Base-by-base conservation (phyloP, 2,888 invertebrate genomes). In the Dynastes hyllus region DNA sequence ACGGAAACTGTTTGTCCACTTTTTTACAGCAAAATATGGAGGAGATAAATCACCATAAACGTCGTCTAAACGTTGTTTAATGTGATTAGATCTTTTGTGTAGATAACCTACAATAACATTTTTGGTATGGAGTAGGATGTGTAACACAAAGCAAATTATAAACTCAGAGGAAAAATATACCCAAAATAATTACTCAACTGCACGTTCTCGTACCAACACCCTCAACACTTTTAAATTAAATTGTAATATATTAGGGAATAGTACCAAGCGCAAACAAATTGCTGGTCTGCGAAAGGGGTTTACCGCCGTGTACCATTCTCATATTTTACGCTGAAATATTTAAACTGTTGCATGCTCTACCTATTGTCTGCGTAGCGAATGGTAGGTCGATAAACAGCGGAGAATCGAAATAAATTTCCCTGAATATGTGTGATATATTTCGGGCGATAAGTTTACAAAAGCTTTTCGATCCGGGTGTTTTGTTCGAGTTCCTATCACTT, bases 251-350 rank as follows among this genome's bases (percentile, higher is more conserved):
- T 69, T 69, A 69, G 22, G 11, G 50, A 69, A 69, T 51, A 69
- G 50, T 51, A 51, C 51, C 4, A 2, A 13, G 22, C 13, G 45
- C 67, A 55, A 71, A 73, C 73, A 58, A 73, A 73, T 73, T 73
- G 40, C 22, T 22, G 58, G 73, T 37, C 16, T 37, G 32, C n/a
- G 22, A 40, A 45, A 45, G 58, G 27, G 58, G 73, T 73, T 58
- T 22, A 32, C 73, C 40, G 58, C 51, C 69, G 51, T 50, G 22
- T 69, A 51, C 45, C 69, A 69, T 69, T 73, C 58, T 11, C 58
- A 73, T 73, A 58, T 73, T 58, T 73, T 58, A 73, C 58, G n/a
- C 11, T 73, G 58, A 73, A 73, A 73, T 73, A 73, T 73, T 73
- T 61, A 73, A 70, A 73, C 73, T 73, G 73, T 73, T 73, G 73